Evolutionary conservation across 2,113 vertebrate genomes (phyloP).

Genomic region (Hiodon tergisus): DNA sequence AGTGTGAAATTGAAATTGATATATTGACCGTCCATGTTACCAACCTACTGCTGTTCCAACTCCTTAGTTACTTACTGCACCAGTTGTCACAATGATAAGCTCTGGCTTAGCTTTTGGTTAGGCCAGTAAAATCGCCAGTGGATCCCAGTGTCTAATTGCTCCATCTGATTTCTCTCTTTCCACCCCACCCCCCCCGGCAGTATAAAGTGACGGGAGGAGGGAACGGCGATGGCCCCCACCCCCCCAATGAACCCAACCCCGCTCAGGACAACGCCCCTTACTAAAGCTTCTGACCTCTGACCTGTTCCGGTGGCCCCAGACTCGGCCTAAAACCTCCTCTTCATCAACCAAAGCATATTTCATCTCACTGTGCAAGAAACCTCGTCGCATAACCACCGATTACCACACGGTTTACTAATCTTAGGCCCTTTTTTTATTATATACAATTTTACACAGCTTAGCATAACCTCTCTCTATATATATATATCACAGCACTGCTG

Average conservation of each 20-base stretch:
- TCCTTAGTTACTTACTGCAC: too few species aligned
- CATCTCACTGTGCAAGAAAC: neutral
- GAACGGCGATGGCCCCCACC: constrained; percentile 54
- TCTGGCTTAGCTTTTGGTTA: too few species aligned
- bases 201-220: constrained; percentile 65
- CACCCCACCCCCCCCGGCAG: constrained; percentile 34
- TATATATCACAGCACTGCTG: constrained; percentile 33
- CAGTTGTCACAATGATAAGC: too few species aligned
- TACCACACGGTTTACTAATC: constrained; percentile 40
- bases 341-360: neutral
- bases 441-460: constrained; percentile 56
- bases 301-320: neutral
- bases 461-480: constrained; percentile 37
- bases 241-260: constrained; percentile 53
- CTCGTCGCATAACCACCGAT: constrained; percentile 30
- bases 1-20: too few species aligned
- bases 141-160: neutral
- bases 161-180: neutral
- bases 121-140: neutral
- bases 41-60: too few species aligned
- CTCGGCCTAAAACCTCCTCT: neutral
- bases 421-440: constrained; percentile 47
- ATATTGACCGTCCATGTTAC: too few species aligned
- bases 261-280: constrained; percentile 62
- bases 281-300: constrained; percentile 46